Base-by-base conservation (phyloP, 2,113 vertebrate species). In the Rattus rattus region DNA sequence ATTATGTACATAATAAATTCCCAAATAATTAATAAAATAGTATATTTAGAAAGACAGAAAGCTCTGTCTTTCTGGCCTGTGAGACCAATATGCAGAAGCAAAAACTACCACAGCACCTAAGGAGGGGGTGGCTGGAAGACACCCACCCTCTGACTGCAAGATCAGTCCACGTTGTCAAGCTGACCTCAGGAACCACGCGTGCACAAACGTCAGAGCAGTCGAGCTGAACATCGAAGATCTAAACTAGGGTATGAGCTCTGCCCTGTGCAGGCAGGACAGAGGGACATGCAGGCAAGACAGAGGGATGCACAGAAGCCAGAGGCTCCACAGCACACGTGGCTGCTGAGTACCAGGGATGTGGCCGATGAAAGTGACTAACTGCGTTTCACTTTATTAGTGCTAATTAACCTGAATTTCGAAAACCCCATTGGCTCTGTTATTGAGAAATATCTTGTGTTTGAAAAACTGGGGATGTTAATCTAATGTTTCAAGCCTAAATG, bases 161-260 rank as follows among this genome's bases (percentile, higher is more conserved):
- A 49, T 70, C 49, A 30, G n/a, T 10, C 88, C 59, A 9, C 1
- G 22, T 24, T 43, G 24, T 85, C 84, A 26, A 89, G 63, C n/a
- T 7, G 22, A 59, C 0, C 0, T 54, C 70, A 7, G 28, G 6
- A 36, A 11, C 59, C 67, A 49, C 0, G 14, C 0, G 0, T 4
- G 26, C 19, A 65, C 33, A 28, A 28, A 30, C 12, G 36, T 28
- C 19, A n/a, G 26, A 80, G 63, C n/a, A 30, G 22, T n/a, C 3
- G n/a, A n/a, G 26, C 13, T 30, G 36, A 69, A 76, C 59, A n/a
- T 5, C 14, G 59, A 89, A 65, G 39, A 79, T 9, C 61, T 59
- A 39, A 89, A 33, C 5, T 33, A 28, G 47, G n/a, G 26, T 33
- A 16, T 2, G 54, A 80, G 47, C 8, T 11, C 26, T 10, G 17